Evolutionary conservation across 2,888 invertebrate species (phyloP).

Genomic region (Mythimna impura): DNA sequence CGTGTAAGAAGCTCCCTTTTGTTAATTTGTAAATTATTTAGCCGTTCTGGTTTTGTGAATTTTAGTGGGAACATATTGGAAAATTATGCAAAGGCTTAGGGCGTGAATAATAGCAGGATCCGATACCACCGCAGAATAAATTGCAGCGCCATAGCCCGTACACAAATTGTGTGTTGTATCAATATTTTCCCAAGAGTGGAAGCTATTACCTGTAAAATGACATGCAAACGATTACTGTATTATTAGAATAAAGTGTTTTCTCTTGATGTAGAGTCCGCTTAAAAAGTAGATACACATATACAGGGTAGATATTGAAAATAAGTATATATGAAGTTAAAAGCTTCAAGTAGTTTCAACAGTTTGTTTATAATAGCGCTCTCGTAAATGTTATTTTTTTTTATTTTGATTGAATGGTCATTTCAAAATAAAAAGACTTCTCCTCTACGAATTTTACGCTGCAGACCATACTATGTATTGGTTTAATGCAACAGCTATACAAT

Average conservation of each 20-base stretch:
- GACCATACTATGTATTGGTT: background rate
- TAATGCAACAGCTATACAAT: background rate
- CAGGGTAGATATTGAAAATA: background rate
- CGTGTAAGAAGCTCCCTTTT: conserved; percentile 3
- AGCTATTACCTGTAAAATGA: background rate
- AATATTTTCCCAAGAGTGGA: conserved; percentile 22
- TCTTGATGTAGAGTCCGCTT: background rate
- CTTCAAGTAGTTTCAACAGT: background rate
- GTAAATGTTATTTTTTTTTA: background rate
- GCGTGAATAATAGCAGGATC: conserved; percentile 38
- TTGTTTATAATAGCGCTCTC: background rate
- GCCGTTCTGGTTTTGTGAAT: conserved; percentile 16
- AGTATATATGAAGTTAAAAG: background rate
- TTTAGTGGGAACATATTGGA: conserved; percentile 12
- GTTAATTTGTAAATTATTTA: conserved; percentile 24
- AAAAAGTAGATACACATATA: background rate
- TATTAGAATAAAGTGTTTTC: background rate
- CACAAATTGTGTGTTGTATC: conserved; percentile 31
- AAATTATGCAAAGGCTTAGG: conserved; percentile 39
- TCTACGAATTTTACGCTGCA: background rate
- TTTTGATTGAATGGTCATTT: background rate
- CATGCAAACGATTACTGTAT: background rate
- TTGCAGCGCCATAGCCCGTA: conserved; percentile 12
- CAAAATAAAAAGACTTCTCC: background rate
- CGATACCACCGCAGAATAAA: conserved; percentile 48